These are phyloP conservation scores for Cerceris ruficornis DNA, from an alignment of 2,888 invertebrate genomes.

Conservation along the genomic window DNA sequence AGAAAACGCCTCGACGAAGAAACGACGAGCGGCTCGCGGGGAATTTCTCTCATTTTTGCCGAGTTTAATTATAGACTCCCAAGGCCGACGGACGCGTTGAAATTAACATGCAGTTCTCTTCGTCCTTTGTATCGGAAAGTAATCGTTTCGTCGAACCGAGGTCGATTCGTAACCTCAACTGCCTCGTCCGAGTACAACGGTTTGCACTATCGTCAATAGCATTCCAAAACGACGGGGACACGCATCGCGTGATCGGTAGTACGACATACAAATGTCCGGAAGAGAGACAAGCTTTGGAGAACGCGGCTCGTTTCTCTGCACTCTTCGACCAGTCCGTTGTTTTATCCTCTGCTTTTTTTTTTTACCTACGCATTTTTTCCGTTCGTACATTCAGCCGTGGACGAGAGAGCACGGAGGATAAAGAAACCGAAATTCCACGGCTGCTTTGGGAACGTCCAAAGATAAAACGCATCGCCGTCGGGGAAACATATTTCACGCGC, in stretches of 20 bases:
- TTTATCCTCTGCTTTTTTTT: too few relatives aligned
- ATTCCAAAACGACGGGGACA: too few relatives aligned
- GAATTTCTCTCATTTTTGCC: slow-evolving; percentile 50
- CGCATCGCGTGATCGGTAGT: too few relatives aligned
- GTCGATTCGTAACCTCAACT: background rate
- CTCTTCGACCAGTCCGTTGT: too few relatives aligned
- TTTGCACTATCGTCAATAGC: background rate
- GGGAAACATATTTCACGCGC: slow-evolving; percentile 4
- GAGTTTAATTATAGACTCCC: slow-evolving; percentile 55
- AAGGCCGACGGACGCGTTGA: slow-evolving; percentile 46
- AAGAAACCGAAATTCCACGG: slow-evolving; percentile 1
- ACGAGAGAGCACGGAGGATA: too few relatives aligned
- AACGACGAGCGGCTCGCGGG: slow-evolving; percentile 18
- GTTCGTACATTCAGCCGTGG: too few relatives aligned
- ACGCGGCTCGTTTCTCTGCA: too few relatives aligned
- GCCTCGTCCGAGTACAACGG: background rate
- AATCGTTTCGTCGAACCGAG: background rate
- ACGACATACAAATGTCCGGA: too few relatives aligned
- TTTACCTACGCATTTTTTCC: too few relatives aligned
- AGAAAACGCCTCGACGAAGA: slow-evolving; percentile 17
- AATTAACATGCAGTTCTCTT: slow-evolving; percentile 46
- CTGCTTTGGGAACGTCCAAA: background rate
- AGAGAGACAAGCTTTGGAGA: too few relatives aligned
- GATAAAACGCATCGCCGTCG: slow-evolving; percentile 17
- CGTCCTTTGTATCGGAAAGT: background rate